Base-by-base conservation (phyloP, 2,113 vertebrate genomes). In the Cervus canadensis region DNA sequence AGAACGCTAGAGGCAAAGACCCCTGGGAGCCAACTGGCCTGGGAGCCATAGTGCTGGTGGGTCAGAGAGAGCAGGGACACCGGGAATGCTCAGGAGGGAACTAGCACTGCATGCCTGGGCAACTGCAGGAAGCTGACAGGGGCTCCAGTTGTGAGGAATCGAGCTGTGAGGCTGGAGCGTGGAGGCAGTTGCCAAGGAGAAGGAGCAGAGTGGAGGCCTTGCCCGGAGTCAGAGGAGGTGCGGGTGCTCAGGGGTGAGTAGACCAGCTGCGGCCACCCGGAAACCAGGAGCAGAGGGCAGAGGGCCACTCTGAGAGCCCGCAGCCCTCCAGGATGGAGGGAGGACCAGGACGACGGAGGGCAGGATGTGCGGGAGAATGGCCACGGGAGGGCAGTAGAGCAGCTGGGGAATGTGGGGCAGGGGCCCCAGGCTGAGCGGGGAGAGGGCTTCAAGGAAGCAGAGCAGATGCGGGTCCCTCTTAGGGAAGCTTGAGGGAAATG, bases 381-480 rank as follows among this genome's bases (percentile, higher is more conserved):
- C 96, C 96, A 96, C 95, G 54, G 56, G 92, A 33, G 97, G 97
- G 87, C 95, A 95, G 85, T 91, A 92, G 81, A 90, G 59, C 15
- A 45, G 23, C 94, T 91, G 0, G 17, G 56, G 91, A 60, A 28
- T 23, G 26, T 21, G 28, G 83, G 86, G 28, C 8, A 5, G 30
- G 36, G 28, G 26, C 43, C 28, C 3, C 36, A 7, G 17, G 43
- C 45, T 21, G 25, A 76, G 40, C 40, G 40, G 43, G 1, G 54
- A 64, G 50, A 12, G 36, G 28, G 50, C 28, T 7, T 0, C 28
- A 3, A 17, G 74, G 36, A 43, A 57, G 36, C 11, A 30, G 48
- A 36, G 45, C 30, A 84, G 30, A 2, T 0, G 4, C 7, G 8
- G 50, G 21, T 40, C 43, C 43, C 25, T 8, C 50, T 93, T 50